phyloP scores from a whole-genome alignment of 1,140 invertebrate genomes.

The Druon quercuslanigerum region DNA sequence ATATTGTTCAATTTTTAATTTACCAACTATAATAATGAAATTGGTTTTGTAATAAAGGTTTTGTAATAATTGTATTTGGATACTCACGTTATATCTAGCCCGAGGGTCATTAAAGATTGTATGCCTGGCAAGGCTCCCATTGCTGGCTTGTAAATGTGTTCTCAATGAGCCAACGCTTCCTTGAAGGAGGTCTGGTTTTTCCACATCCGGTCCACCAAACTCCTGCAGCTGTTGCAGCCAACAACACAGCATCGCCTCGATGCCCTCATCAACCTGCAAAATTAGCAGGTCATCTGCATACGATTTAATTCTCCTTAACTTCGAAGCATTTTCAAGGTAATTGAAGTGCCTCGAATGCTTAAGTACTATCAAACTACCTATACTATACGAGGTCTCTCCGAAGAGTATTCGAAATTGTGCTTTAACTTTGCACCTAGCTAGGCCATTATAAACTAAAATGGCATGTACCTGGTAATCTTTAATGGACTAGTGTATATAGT shows the following conservation, averaged over 20 bases:
- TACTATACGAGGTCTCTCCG: too few species aligned
- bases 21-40: too few species aligned
- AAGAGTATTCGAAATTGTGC: too few species aligned
- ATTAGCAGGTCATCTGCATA: background rate
- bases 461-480: too few species aligned
- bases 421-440: too few species aligned
- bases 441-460: too few species aligned
- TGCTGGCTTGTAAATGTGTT: slow-evolving; percentile 74
- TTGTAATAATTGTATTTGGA: background rate
- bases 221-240: slow-evolving; percentile 88
- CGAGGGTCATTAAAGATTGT: slow-evolving; percentile 82
- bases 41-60: too few species aligned
- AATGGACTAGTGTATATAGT: too few species aligned
- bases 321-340: background rate
- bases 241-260: slow-evolving; percentile 87
- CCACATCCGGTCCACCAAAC: slow-evolving; percentile 85
- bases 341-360: too few species aligned
- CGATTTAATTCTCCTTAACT: background rate
- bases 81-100: slow-evolving; percentile 86
- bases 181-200: slow-evolving; percentile 88
- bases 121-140: slow-evolving; percentile 79
- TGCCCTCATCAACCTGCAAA: slow-evolving; percentile 85
- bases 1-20: too few species aligned
- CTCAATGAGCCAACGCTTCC: slow-evolving; percentile 83
- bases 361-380: too few species aligned